Evolutionary conservation across 2,113 vertebrate genomes (phyloP).

Genomic region (Seriola rivoliana): DNA sequence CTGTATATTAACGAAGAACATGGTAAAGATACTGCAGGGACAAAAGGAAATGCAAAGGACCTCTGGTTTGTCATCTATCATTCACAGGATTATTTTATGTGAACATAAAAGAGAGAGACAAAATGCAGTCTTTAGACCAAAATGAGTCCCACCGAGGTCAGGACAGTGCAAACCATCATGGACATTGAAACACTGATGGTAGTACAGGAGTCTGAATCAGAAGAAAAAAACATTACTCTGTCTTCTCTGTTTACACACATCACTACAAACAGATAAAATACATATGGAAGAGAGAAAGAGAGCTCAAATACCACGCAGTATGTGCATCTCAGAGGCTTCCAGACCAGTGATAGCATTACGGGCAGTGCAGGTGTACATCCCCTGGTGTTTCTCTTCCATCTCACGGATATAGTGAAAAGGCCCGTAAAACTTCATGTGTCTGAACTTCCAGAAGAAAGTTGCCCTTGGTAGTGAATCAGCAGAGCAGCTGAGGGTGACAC

Average conservation of each 20-base stretch:
- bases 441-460: conserved; percentile 51
- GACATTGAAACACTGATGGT: conserved; percentile 38
- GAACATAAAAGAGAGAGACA: background rate
- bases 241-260: conserved; percentile 10
- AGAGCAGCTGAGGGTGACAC: conserved; percentile 41
- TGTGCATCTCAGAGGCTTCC: conserved; percentile 35
- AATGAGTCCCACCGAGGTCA: conserved; percentile 26
- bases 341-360: conserved; percentile 32
- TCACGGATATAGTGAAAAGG: background rate
- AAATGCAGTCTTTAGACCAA: conserved; percentile 21
- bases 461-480: conserved; percentile 50
- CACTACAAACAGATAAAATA: background rate
- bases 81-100: background rate
- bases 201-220: conserved; percentile 44
- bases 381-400: conserved; percentile 33
- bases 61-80: background rate
- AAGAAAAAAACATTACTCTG: conserved; percentile 53
- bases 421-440: background rate
- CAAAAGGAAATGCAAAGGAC: background rate
- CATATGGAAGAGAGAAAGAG: conserved; percentile 7
- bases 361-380: conserved; percentile 53
- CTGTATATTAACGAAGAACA: background rate
- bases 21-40: background rate
- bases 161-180: conserved; percentile 49
- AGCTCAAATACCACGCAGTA: conserved; percentile 46